These are phyloP conservation scores for Druceiella hillmani DNA, from an alignment of 2,888 invertebrate genomes.

Conservation along the genomic window DNA sequence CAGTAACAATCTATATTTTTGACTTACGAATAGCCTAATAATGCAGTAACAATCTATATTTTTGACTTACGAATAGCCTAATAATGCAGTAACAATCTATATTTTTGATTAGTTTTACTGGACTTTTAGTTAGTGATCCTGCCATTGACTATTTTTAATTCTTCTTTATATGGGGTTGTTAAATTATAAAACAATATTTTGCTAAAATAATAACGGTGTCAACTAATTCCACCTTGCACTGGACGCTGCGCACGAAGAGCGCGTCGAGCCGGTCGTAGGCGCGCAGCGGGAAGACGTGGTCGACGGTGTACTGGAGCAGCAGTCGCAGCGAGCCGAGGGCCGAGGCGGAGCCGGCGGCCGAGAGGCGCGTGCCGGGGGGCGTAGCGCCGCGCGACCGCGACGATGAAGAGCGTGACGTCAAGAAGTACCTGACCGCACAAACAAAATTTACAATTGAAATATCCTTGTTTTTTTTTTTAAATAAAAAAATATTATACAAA, in stretches of 20 bases:
- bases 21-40: too few relatives aligned
- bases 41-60: too few relatives aligned
- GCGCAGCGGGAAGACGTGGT: constrained; percentile 80
- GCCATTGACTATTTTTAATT: too few relatives aligned
- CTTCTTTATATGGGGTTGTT: too few relatives aligned
- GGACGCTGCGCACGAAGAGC: constrained; percentile 67
- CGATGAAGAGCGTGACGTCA: constrained; percentile 53
- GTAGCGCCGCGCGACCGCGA: constrained; percentile 68
- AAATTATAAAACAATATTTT: too few relatives aligned
- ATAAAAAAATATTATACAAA: constrained; percentile 5
- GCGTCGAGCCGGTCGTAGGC: constrained; percentile 75
- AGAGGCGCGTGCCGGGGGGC: constrained; percentile 67
- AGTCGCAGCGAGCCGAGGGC: constrained; percentile 78
- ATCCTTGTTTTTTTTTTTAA: neutral
- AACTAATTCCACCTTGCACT: constrained; percentile 63
- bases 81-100: too few relatives aligned
- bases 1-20: too few relatives aligned
- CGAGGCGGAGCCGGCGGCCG: constrained; percentile 46
- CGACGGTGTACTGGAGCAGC: constrained; percentile 82
- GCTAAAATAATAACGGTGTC: too few relatives aligned
- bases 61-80: too few relatives aligned
- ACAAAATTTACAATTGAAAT: too few relatives aligned
- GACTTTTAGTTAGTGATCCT: too few relatives aligned
- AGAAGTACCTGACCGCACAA: constrained; percentile 71
- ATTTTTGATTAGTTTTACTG: too few relatives aligned